Percentiles rank a stretch among this genome's conserved stretches.
Evolutionary conservation across 2,888 invertebrate genomes (phyloP).

Genomic region (Lymantria dispar): DNA sequence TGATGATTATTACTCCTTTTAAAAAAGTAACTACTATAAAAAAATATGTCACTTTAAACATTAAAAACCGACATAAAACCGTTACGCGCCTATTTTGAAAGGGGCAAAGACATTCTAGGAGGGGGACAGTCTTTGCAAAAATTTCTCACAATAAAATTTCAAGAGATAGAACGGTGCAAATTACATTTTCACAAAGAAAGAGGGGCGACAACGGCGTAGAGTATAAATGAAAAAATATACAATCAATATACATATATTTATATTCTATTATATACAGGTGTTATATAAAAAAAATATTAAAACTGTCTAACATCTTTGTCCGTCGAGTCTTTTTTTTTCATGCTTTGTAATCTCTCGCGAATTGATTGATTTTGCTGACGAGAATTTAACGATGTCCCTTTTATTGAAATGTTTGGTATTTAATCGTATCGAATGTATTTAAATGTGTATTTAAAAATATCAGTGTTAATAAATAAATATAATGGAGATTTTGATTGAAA

Average conservation of each 20-base stretch:
- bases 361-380: conserved; percentile 10
- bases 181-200: conserved; percentile 18
- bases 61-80: neutral
- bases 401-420: conserved; percentile 2
- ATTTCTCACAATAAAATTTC: conserved; percentile 8
- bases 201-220: conserved; percentile 5
- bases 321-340: neutral
- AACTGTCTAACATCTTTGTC: neutral
- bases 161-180: conserved; percentile 12
- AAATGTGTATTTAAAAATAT: neutral
- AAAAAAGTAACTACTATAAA: neutral
- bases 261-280: neutral
- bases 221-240: conserved; percentile 33
- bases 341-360: conserved; percentile 10
- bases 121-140: conserved; percentile 2
- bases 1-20: too few species aligned
- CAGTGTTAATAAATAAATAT: neutral
- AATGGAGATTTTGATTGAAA: too few species aligned
- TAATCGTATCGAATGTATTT: neutral
- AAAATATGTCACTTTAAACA: neutral
- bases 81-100: neutral
- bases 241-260: conserved; percentile 21
- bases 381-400: conserved; percentile 6
- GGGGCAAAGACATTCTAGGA: conserved; percentile 4
- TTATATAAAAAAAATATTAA: conserved; percentile 1